A percentile compares a stretch with the other conserved stretches of the same genome.
These are phyloP conservation scores for Leucania comma DNA, from an alignment of 2,888 invertebrate genomes.

Conservation along the genomic window DNA sequence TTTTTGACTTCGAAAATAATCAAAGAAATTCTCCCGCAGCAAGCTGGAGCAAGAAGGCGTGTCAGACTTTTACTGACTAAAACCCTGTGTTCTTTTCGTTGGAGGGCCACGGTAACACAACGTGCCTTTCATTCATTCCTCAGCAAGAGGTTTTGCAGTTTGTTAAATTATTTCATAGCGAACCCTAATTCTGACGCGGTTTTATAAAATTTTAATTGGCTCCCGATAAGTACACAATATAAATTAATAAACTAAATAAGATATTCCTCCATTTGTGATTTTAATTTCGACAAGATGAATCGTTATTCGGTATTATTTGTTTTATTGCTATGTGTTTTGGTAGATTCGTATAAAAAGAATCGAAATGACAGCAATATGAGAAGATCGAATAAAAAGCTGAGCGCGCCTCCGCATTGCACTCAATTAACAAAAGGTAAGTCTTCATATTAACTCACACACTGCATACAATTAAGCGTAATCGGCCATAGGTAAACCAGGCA, in stretches of 20 bases:
- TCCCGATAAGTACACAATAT: constrained; percentile 6
- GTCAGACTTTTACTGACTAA: too few species aligned
- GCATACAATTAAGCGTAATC: too few species aligned
- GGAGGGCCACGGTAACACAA: too few species aligned
- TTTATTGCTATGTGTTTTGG: constrained; percentile 48
- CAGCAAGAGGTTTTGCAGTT: not conserved
- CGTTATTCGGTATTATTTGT: constrained; percentile 36
- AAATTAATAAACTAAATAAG: constrained; percentile 6
- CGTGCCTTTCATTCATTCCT: too few species aligned
- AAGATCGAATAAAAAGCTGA: constrained; percentile 48
- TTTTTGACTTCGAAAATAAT: too few species aligned
- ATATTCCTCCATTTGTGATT: constrained; percentile 19
- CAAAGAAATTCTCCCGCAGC: too few species aligned
- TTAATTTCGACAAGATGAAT: constrained; percentile 50
- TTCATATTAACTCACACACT: not conserved
- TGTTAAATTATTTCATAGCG: constrained; percentile 3
- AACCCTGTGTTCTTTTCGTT: too few species aligned
- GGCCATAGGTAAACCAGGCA: too few species aligned
- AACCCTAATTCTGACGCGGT: constrained; percentile 12
- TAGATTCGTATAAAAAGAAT: constrained; percentile 50
- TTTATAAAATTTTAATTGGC: constrained; percentile 19
- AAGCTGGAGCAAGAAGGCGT: too few species aligned
- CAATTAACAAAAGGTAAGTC: constrained; percentile 78
- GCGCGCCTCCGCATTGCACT: constrained; percentile 80
- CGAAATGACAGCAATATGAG: constrained; percentile 15